A percentile compares a stretch with the other conserved stretches of the same genome.
Conservation (phyloP, 2,113 vertebrate genomes). For the Sigmodon hispidus region DNA sequence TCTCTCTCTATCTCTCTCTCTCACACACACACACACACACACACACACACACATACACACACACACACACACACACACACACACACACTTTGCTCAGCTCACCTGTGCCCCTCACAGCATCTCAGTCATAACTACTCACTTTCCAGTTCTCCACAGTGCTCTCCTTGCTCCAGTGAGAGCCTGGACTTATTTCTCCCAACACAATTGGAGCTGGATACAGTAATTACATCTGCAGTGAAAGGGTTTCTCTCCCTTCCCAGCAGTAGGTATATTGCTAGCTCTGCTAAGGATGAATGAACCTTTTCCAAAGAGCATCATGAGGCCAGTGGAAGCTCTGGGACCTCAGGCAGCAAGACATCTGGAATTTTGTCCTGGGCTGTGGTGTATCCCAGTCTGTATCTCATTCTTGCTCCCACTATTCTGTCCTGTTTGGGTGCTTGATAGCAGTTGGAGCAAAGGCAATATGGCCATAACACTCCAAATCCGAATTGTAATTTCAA, state of each 20-base stretch:
- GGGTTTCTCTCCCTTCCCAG: conserved; percentile 20
- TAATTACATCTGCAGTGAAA: conserved; percentile 61
- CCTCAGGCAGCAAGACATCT: background rate
- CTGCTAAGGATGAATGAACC: background rate
- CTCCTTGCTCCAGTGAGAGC: conserved; percentile 20
- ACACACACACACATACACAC: background rate
- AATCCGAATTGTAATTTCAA: background rate
- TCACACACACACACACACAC: background rate
- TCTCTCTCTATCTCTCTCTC: background rate
- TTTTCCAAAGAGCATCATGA: background rate
- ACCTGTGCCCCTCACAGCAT: background rate
- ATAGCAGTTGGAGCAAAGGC: background rate
- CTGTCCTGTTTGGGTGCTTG: background rate
- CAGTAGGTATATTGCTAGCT: background rate
- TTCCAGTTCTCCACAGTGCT: background rate
- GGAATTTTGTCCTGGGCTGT: background rate
- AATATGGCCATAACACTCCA: background rate
- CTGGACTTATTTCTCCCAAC: conserved; percentile 13
- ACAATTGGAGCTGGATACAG: background rate
- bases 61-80: background rate
- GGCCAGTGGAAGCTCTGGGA: background rate
- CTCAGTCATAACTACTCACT: background rate
- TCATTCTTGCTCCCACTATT: background rate
- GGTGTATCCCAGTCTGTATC: too few species aligned
- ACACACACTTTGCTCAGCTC: background rate